These are phyloP conservation scores for Bathynomus jamesi DNA, from an alignment of 1,140 invertebrate species.

Conservation along the genomic window DNA sequence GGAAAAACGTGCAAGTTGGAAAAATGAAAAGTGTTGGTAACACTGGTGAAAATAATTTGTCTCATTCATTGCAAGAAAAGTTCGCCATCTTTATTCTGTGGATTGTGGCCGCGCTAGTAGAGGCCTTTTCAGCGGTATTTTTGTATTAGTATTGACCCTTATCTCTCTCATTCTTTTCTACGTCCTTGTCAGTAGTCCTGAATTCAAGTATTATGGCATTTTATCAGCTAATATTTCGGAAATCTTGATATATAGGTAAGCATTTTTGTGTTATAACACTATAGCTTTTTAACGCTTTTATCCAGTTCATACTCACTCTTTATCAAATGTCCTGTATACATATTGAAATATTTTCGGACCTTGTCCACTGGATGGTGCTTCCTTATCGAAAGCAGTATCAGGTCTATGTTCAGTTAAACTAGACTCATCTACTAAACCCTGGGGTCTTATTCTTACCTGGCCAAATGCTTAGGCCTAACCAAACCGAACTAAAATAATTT, in stretches of 20 bases:
- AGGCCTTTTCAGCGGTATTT: constrained; percentile 83
- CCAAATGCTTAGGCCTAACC: too few relatives aligned
- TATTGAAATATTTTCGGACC: too few relatives aligned
- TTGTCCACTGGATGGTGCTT: too few relatives aligned
- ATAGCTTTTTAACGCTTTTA: too few relatives aligned
- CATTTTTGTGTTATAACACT: too few relatives aligned
- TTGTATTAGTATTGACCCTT: constrained; percentile 83
- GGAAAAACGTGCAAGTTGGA: constrained; percentile 68
- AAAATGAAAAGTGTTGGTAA: constrained; percentile 42
- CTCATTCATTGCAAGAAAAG: constrained; percentile 21
- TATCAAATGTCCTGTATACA: too few relatives aligned
- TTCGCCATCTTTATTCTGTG: constrained; percentile 74
- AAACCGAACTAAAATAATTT: too few relatives aligned
- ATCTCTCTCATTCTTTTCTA: constrained; percentile 91
- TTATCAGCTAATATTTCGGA: constrained; percentile 87
- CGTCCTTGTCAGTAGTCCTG: constrained; percentile 76
- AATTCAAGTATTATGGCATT: constrained; percentile 72
- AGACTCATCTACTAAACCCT: too few relatives aligned
- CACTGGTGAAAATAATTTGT: constrained; percentile 20
- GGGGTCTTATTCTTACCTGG: too few relatives aligned
- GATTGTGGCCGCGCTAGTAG: constrained; percentile 90
- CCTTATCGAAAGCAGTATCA: too few relatives aligned
- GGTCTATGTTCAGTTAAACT: too few relatives aligned
- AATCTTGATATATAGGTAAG: constrained; percentile 61
- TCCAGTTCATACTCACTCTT: too few relatives aligned